Percentiles rank a stretch among this genome's conserved stretches.
Conservation (phyloP, 2,113 vertebrate species). For the Symphodus melops region DNA sequence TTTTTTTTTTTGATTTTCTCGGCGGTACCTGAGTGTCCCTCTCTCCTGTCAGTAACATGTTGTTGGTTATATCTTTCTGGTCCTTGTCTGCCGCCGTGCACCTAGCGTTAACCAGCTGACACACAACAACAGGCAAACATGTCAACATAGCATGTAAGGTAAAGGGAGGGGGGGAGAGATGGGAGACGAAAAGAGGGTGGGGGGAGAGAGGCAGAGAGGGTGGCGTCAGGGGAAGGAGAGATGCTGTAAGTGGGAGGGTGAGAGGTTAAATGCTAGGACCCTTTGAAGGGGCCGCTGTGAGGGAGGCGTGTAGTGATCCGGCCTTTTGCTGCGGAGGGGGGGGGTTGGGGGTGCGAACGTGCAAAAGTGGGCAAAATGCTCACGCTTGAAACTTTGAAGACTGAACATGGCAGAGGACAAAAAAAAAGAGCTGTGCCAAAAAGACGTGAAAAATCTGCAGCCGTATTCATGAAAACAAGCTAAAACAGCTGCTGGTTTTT, state of each 20-base stretch:
- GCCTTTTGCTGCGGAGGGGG: constrained; percentile 55
- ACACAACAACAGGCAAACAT: constrained; percentile 79
- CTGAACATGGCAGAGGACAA: no score
- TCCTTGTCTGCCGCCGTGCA: constrained; percentile 98
- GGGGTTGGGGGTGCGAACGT: constrained; percentile 69
- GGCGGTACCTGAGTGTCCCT: constrained; percentile 96
- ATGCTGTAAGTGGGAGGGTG: constrained; percentile 57
- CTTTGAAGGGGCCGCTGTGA: constrained; percentile 23
- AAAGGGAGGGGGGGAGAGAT: constrained; percentile 24
- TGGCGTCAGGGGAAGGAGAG: constrained; percentile 39
- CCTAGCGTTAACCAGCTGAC: constrained; percentile 98
- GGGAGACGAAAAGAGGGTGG: constrained; percentile 28
- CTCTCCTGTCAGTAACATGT: constrained; percentile 99
- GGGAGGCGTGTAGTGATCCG: constrained; percentile 64
- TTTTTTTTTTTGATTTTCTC: no score
- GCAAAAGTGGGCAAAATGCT: constrained; percentile 65
- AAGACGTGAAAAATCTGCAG: no score
- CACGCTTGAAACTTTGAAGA: not conserved
- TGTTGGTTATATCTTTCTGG: constrained; percentile 99
- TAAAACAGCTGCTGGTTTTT: no score
- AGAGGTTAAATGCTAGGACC: constrained; percentile 68
- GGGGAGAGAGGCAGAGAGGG: constrained; percentile 24
- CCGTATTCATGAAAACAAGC: no score
- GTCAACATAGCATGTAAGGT: constrained; percentile 64
- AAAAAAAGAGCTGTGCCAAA: no score